Evolutionary conservation across 2,888 invertebrate genomes (phyloP), one percentile per base, ranked within the genome.

Genomic region (Ommatoiulus sabulosus): DNA sequence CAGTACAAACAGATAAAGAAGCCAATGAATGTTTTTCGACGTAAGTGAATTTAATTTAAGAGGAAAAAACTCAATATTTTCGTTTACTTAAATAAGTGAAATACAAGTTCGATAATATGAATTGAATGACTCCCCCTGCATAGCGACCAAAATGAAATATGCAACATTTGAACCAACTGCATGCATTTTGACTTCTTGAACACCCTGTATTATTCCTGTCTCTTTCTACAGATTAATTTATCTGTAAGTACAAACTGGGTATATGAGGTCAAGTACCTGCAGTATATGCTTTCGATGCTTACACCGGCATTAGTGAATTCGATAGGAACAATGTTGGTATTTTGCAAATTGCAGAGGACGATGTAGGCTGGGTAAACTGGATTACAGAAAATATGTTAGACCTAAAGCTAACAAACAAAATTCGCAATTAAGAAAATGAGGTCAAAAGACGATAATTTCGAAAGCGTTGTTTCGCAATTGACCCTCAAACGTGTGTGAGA

Each of bases 291-390:
- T 72, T 72, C 72, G 72, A 72, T 72, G 24, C 17, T 17, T 63
- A 63, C 20, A 15, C n/a, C 3, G 63, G 63, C n/a, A 63, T 63
- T 63, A 63, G 20, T 63, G 7, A 17, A 63, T 63, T 63, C 63
- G 63, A 20, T 63, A 24, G 72, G 24, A 72, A 24, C 72, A 72
- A 24, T 24, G 72, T 72, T 72, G n/a, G 24, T 10, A 24, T 24
- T 72, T 72, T 72, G 7, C 72, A 24, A 72, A 72, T 57, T 72
- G 24, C 72, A 24, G 57, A 72, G 72, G n/a, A 72, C 24, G 72
- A 72, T 72, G 72, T 72, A 72, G 72, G 72, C 24, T 72, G 72
- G 72, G 24, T 24, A 72, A 72, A 72, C 72, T 72, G 72, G 72
- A 72, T 72, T 72, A 72, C 24, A 3, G n/a, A 72, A 72, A 72